Evolutionary conservation across 1,140 invertebrate genomes (phyloP), one percentile per base, ranked within the genome.

Genomic region (Sycophaga agraensis): DNA sequence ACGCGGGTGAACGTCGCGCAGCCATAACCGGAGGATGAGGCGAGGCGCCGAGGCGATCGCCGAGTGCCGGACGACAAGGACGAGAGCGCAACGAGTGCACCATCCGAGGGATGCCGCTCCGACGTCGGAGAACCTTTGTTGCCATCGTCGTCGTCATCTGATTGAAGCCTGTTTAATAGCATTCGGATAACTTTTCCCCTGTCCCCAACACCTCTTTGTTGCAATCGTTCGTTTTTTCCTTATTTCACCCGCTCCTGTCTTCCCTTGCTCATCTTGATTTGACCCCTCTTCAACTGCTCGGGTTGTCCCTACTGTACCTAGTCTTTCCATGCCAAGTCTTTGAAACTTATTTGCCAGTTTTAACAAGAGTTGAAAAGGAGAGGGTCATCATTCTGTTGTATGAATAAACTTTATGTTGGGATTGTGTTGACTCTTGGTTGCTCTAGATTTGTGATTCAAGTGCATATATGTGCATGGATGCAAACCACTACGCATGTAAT

Each of bases 151-250:
- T 24, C 35, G 51, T 54, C 51, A 54, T n/a, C 51, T 54, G 51
- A 54, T 24, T 24, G 37, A 54, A 37, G 51, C 51, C 35, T 54
- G 51, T 54, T 54, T 40, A 40, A 21, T 40, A 24, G 4, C 37
- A 21, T 37, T 42, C 37, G 35, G 22, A 51, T 40, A 40, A 39
- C 11, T 50, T 50, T 54, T 4, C 28, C n/a, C 16, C 28, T 54
- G 6, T 54, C 22, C 3, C 11, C 14, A n/a, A n/a, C 22, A 21
- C 37, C 37, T 22, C 17, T 50, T 21, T 37, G 12, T 14, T 22
- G 4, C 14, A n/a, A 16, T 50, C 24, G 24, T 11, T 22, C 21
- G 16, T 11, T 12, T 22, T 24, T 17, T 22, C 12, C 9, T 22
- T 22, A 6, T 45, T 17, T 24, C 21, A 19, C 42, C 12, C 42